phyloP scores from a whole-genome alignment of 2,113 vertebrate species.

The Crocuta crocuta region DNA sequence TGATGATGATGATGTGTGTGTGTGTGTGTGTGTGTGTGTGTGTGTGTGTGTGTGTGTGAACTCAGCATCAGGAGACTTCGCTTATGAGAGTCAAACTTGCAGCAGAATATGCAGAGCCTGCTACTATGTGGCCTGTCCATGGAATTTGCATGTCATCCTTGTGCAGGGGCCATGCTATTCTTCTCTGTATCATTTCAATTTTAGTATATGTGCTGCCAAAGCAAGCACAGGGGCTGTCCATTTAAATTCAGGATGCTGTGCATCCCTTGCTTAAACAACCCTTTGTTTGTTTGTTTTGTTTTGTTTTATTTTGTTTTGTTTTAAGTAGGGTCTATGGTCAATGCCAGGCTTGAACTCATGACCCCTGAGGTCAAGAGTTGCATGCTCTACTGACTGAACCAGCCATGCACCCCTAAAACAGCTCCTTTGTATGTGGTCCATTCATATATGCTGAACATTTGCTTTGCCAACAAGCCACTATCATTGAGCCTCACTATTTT shows the following conservation, averaged over 20 bases:
- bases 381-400: neutral
- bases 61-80: neutral
- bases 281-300: neutral
- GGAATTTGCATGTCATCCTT: no score
- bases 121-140: no score
- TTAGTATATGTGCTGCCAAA: no score
- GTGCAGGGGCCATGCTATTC: no score
- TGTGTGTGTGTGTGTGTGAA: neutral
- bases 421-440: neutral
- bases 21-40: neutral
- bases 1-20: no score
- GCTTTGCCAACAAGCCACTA: no score
- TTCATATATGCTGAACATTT: neutral
- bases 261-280: neutral
- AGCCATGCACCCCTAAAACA: neutral
- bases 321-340: neutral
- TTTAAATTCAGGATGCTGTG: neutral
- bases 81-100: neutral
- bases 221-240: no score
- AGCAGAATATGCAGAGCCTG: neutral
- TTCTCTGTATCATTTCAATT: no score
- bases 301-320: neutral
- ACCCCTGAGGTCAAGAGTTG: neutral
- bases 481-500: neutral
- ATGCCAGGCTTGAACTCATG: neutral